Evolutionary conservation across 2,888 invertebrate species (phyloP).

Genomic region (Lamproptera curius): DNA sequence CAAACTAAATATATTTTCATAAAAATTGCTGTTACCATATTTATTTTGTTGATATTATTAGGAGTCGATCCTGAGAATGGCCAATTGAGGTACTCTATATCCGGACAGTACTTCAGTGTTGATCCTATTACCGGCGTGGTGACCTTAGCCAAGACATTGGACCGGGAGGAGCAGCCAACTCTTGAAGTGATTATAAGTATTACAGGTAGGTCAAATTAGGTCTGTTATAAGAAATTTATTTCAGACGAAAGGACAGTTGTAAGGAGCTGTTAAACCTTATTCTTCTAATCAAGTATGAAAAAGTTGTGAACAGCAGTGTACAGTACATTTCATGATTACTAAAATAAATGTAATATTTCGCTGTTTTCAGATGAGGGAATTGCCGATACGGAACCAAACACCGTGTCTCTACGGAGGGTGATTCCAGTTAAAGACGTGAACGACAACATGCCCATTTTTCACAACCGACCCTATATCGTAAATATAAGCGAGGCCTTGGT

Average conservation of each 20-base stretch:
- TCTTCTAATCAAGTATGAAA: too few species aligned
- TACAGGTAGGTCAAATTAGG: too few species aligned
- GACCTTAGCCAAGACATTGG: slow-evolving; percentile 82
- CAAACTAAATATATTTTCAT: too few species aligned
- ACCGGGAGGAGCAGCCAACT: slow-evolving; percentile 83
- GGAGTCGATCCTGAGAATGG: slow-evolving; percentile 87
- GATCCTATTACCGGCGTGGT: slow-evolving; percentile 86
- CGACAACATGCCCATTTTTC: slow-evolving; percentile 87
- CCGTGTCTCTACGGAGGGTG: slow-evolving; percentile 86
- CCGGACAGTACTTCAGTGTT: slow-evolving; percentile 89
- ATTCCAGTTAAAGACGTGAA: slow-evolving; percentile 88
- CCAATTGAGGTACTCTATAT: slow-evolving; percentile 86
- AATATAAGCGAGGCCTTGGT: slow-evolving; percentile 83
- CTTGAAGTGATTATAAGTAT: slow-evolving; percentile 90
- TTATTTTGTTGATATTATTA: slow-evolving; percentile 44
- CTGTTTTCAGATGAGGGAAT: slow-evolving; percentile 80
- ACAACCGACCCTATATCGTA: slow-evolving; percentile 85
- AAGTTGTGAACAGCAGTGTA: too few species aligned
- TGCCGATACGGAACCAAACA: slow-evolving; percentile 85
- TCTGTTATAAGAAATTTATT: too few species aligned
- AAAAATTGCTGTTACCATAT: too few species aligned
- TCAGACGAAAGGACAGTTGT: too few species aligned
- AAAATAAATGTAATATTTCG: slow-evolving; percentile 2
- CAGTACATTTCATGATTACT: not conserved
- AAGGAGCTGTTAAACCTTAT: too few species aligned